Percentiles rank a stretch among this genome's conserved stretches.
Conservation (phyloP, 2,797 vertebrate species). For the Choloepus didactylus region DNA sequence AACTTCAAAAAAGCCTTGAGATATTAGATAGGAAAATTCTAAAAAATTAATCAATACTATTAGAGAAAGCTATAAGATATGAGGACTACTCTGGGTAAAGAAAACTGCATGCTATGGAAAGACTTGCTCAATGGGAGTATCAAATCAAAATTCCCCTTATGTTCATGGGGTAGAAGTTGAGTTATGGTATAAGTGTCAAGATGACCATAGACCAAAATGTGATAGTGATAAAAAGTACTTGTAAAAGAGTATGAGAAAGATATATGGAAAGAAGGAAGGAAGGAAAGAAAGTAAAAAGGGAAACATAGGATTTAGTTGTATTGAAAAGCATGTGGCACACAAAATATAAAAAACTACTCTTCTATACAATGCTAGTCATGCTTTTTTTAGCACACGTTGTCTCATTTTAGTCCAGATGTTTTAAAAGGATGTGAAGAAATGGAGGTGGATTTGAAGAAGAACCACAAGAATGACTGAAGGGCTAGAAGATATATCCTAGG, state of each 20-base stretch:
- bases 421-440: slow-evolving; percentile 41
- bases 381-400: background rate
- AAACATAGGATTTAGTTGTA: background rate
- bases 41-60: background rate
- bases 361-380: background rate
- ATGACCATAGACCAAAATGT: background rate
- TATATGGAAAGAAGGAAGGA: background rate
- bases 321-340: background rate
- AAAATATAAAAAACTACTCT: background rate
- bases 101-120: background rate
- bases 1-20: slow-evolving; percentile 54
- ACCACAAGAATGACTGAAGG: slow-evolving; percentile 7
- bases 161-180: slow-evolving; percentile 1
- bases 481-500: background rate
- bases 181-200: background rate
- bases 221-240: background rate
- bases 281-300: background rate
- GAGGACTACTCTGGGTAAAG: background rate
- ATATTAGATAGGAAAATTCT: slow-evolving; percentile 18
- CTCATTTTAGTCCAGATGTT: slow-evolving; percentile 21
- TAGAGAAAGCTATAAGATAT: background rate
- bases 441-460: slow-evolving; percentile 52
- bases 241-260: slow-evolving; percentile 33
- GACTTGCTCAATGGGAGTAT: background rate
- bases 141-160: background rate